These are phyloP conservation scores for Hylia prasina DNA, from an alignment of 2,113 vertebrate species.

Conservation along the genomic window DNA sequence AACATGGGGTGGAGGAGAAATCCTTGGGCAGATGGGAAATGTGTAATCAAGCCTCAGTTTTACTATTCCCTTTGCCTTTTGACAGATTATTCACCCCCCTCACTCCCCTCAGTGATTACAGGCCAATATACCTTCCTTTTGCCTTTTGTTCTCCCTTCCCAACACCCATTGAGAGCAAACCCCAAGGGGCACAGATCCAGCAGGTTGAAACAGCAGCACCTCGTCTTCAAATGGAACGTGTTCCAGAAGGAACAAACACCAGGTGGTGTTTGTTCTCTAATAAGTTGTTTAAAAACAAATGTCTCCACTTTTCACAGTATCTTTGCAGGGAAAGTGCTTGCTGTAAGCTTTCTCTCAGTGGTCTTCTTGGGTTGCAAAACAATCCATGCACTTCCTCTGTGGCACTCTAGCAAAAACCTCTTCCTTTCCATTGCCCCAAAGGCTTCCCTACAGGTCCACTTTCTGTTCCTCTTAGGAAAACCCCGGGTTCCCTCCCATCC, in stretches of 20 bases:
- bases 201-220: background rate
- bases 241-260: background rate
- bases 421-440: background rate
- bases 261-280: background rate
- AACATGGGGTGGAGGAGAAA: background rate
- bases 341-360: background rate
- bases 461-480: constrained; percentile 13
- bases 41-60: background rate
- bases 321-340: constrained; percentile 1
- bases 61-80: background rate
- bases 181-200: background rate
- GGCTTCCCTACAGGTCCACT: background rate
- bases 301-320: background rate
- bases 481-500: background rate
- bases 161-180: background rate
- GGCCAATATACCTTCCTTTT: background rate
- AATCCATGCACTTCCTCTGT: background rate
- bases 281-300: background rate
- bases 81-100: background rate
- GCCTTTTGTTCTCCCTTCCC: background rate
- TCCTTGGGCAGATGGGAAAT: background rate
- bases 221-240: background rate
- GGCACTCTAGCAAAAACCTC: background rate
- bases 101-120: background rate
- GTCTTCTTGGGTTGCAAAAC: background rate